These are phyloP conservation scores for Diloba caeruleocephala DNA, from an alignment of 2,888 invertebrate genomes.

Conservation along the genomic window DNA sequence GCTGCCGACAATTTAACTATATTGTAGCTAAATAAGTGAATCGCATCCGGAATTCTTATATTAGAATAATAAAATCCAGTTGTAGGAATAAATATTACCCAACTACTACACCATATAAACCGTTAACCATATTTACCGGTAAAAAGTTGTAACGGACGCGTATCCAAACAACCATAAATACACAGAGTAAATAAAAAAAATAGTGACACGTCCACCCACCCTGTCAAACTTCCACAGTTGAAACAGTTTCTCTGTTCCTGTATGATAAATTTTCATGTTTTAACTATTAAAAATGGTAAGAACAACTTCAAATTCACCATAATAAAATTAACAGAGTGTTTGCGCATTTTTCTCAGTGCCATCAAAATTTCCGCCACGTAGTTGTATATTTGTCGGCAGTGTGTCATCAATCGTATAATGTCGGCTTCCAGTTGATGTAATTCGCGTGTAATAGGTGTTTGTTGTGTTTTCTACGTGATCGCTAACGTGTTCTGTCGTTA, in stretches of 20 bases:
- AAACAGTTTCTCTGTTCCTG: slow-evolving; percentile 70
- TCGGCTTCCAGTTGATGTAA: slow-evolving; percentile 70
- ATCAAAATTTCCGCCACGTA: slow-evolving; percentile 64
- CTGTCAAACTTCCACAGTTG: slow-evolving; percentile 80
- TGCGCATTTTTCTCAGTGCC: slow-evolving; percentile 14
- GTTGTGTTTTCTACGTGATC: slow-evolving; percentile 42
- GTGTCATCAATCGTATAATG: slow-evolving; percentile 73
- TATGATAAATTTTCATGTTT: slow-evolving; percentile 81
- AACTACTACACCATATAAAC: too few relatives aligned
- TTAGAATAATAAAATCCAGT: too few relatives aligned
- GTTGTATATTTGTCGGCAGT: slow-evolving; percentile 62
- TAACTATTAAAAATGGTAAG: slow-evolving; percentile 84
- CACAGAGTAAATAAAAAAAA: slow-evolving; percentile 69
- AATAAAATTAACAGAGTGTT: slow-evolving; percentile 38
- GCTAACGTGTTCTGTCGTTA: slow-evolving; percentile 57
- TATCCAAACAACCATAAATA: slow-evolving; percentile 51
- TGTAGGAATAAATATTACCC: too few relatives aligned
- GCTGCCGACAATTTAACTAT: too few relatives aligned
- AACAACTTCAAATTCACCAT: slow-evolving; percentile 51
- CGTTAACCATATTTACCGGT: slow-evolving; percentile 48
- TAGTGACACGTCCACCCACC: slow-evolving; percentile 85
- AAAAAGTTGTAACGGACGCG: slow-evolving; percentile 12
- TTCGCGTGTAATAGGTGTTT: slow-evolving; percentile 57
- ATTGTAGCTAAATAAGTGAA: too few relatives aligned
- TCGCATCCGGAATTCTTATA: too few relatives aligned